Base-by-base conservation (phyloP, 1,140 invertebrate species). In the Bombus pascuorum region DNA sequence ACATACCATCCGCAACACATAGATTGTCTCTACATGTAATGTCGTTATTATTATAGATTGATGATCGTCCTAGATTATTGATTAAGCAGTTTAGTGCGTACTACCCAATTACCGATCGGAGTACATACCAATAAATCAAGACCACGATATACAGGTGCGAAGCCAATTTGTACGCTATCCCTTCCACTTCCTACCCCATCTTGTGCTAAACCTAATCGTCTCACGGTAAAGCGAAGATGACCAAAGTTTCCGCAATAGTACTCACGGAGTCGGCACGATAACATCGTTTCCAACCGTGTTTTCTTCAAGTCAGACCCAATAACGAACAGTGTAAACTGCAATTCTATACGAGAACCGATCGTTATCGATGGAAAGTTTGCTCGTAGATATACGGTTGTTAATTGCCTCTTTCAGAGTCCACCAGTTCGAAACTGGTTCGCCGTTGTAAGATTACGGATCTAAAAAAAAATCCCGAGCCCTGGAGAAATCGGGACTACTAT, bases 211-310 rank as follows among this genome's bases (percentile, higher is more conserved):
- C 81, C 88, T 90, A 90, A 90, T 83, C 86, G 80, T 68, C 73
- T 85, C 72, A 59, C 53, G 72, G 57, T 66, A 82, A 81, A 77
- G 86, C 86, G 89, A 90, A 87, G 81, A 90, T 90, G 87, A 86
- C 83, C 83, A 87, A 90, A 90, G 89, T 90, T 90, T 90, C 80
- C 32, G 89, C 79, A 90, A 86, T 83, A 80, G 86, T 77, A 78
- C 90, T 90, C 89, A 72, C 77, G 77, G 75, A 78, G 18, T 77
- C 77, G 74, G 25, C 75, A n/a, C 85, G 89, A 90, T 90, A 90
- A 66, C 81, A 85, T 85, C 80, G 66, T 18, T 57, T 18, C 71
- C 59, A 42, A 47, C 68, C 75, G 47, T 83, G 81, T 83, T 85
- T 85, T 85, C 84, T 85, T 81, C 42, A 72, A 85, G 59, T 85